Evolutionary conservation across 2,888 invertebrate genomes (phyloP), one percentile per base, ranked within the genome.

Genomic region (Microplitis manilae): DNA sequence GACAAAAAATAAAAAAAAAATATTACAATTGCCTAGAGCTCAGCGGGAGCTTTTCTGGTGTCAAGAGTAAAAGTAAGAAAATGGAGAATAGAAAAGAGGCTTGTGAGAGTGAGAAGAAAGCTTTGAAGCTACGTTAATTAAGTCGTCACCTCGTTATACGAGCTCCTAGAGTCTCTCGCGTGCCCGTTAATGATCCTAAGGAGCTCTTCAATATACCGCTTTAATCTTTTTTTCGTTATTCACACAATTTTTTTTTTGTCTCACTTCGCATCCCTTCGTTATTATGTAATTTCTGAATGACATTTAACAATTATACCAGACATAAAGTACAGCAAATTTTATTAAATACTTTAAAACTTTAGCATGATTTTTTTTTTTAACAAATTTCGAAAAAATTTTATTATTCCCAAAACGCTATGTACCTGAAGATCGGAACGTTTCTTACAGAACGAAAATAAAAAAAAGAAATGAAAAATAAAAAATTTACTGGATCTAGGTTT

Each of bases 181-280:
- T 70, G 65, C 64, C 50, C 70, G 59, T 76, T 76, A 76, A 76
- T 76, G 76, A 76, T 76, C 65, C 61, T 62, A 71, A 61, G 39
- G 60, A 7, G 60, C 38, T 30, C 61, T 60, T 61, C 71, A 71
- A 71, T 61, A 71, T 13, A 71, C 71, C 62, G 38, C 17, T 62
- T 72, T 61, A 62, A 60, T 39, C 39, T 61, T 7, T n/a, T 7
- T 60, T 60, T 38, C 60, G n/a, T 39, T 71, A 50, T 17, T 59
- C 15, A 17, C 60, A 60, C 39, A 30, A 61, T 61, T 40, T 61
- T 69, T 8, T 39, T 60, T 59, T 20, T 70, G 5, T n/a, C 13
- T 39, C 15, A 61, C 9, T 50, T 15, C 6, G 15, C 64, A 39
- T 9, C n/a, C 41, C 41, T 38, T 40, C 20, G 17, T 41, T 2